A percentile compares a stretch with the other conserved stretches of the same genome.
Evolutionary conservation across 2,113 vertebrate species (phyloP).

Genomic region (Tichodroma muraria): DNA sequence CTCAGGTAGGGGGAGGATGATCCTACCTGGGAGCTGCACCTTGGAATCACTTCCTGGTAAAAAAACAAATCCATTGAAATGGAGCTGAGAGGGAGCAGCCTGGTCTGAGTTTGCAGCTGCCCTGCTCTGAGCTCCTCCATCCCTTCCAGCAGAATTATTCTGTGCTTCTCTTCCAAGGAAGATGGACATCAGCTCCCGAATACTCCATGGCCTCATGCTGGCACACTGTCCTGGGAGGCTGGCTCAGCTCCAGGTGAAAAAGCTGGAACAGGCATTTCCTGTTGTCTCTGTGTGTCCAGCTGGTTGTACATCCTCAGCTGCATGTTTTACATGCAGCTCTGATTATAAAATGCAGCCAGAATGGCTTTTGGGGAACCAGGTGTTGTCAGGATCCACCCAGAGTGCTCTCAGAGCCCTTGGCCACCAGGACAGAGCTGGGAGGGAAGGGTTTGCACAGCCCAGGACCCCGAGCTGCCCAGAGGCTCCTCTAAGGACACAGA

Average conservation of each 20-base stretch:
- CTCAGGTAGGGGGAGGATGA: not conserved
- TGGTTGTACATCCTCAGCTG: not conserved
- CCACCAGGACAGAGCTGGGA: not conserved
- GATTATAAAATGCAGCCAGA: not conserved
- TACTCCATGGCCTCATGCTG: rapidly evolving
- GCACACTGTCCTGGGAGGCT: not conserved
- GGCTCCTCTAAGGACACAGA: no score
- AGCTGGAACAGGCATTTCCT: not conserved
- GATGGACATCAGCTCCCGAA: not conserved
- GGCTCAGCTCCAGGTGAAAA: not conserved
- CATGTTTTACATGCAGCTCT: no score
- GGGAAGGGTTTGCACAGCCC: not conserved
- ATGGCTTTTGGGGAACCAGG: not conserved
- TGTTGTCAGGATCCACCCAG: not conserved
- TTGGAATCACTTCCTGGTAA: not conserved
- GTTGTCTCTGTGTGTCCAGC: not conserved
- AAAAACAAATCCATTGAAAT: not conserved
- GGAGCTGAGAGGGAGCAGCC: not conserved
- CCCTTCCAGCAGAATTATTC: not conserved
- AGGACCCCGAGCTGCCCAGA: not conserved
- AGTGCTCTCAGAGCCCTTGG: not conserved
- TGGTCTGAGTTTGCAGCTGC: not conserved
- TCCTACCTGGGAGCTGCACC: not conserved
- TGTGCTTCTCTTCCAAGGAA: not conserved
- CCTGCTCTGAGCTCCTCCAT: not conserved